A percentile compares a stretch with the other conserved stretches of the same genome.
phyloP scores from a whole-genome alignment of 2,797 vertebrate species.

The Hyperoplus lanceolatus region DNA sequence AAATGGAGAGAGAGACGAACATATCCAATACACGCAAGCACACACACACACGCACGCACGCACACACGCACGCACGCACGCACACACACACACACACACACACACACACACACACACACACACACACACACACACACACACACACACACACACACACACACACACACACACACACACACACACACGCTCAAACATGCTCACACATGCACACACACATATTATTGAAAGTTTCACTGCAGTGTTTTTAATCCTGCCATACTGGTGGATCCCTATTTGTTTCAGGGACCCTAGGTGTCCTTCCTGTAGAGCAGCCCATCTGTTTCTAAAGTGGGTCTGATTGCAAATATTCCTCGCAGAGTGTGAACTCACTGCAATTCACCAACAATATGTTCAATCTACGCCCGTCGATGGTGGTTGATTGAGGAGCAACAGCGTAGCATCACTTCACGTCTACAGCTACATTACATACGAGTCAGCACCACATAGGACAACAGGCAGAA shows the following conservation, averaged over 20 bases:
- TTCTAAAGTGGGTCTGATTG: constrained; percentile 69
- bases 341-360: constrained; percentile 74
- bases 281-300: constrained; percentile 52
- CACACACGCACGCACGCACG: too few species aligned
- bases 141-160: background rate
- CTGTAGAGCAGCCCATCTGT: constrained; percentile 75
- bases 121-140: background rate
- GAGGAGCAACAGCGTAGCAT: constrained; percentile 54
- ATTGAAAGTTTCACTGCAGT: background rate
- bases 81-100: background rate
- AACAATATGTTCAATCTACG: constrained; percentile 74
- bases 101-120: background rate
- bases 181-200: background rate
- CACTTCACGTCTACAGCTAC: constrained; percentile 60
- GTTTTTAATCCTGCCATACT: constrained; percentile 16
- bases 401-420: constrained; percentile 66
- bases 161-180: too few species aligned
- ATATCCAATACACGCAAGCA: too few species aligned
- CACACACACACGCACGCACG: constrained; percentile 1
- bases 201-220: too few species aligned
- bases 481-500: constrained; percentile 8
- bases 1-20: constrained; percentile 20
- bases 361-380: constrained; percentile 67
- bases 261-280: constrained; percentile 40
- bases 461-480: constrained; percentile 25